These are phyloP conservation scores for Ophioninae sp. DNA, from an alignment of 2,888 invertebrate species.

Conservation along the genomic window DNA sequence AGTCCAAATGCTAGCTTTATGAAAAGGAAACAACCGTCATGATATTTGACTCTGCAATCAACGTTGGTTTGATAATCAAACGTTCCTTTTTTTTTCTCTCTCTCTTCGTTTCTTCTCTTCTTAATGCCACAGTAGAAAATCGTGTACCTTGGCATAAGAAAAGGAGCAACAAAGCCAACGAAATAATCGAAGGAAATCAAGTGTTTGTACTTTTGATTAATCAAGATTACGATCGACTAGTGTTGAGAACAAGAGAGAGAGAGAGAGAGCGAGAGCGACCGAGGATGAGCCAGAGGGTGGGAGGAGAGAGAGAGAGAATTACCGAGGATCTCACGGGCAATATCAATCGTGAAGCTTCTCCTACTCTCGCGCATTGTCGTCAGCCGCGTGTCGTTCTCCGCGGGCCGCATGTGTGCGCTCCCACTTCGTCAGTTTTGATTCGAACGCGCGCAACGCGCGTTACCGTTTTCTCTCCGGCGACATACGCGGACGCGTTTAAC, in stretches of 20 bases:
- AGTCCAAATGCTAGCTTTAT: too few relatives aligned
- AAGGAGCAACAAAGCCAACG: not conserved
- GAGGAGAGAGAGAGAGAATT: not conserved
- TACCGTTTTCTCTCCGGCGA: conserved; percentile 30
- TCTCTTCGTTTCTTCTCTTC: not conserved
- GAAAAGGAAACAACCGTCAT: too few relatives aligned
- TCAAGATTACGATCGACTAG: conserved; percentile 30
- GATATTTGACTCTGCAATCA: too few relatives aligned
- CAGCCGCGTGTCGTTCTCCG: conserved; percentile 43
- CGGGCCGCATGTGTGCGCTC: conserved; percentile 41
- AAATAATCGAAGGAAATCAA: not conserved
- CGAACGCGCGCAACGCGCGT: conserved; percentile 54
- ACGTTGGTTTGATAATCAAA: not conserved
- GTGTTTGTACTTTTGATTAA: not conserved
- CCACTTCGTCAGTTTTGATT: conserved; percentile 56
- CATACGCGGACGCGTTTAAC: conserved; percentile 9
- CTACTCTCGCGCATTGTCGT: conserved; percentile 31
- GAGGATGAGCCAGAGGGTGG: not conserved
- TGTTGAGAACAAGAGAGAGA: not conserved
- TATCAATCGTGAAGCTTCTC: conserved; percentile 43
- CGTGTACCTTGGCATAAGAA: not conserved
- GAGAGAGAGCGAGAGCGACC: not conserved
- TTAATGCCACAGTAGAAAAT: not conserved
- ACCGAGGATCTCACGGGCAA: conserved; percentile 39
- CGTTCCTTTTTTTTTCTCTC: not conserved